Conservation (phyloP, 2,888 invertebrate species). For the Hydropsyche betteni region DNA sequence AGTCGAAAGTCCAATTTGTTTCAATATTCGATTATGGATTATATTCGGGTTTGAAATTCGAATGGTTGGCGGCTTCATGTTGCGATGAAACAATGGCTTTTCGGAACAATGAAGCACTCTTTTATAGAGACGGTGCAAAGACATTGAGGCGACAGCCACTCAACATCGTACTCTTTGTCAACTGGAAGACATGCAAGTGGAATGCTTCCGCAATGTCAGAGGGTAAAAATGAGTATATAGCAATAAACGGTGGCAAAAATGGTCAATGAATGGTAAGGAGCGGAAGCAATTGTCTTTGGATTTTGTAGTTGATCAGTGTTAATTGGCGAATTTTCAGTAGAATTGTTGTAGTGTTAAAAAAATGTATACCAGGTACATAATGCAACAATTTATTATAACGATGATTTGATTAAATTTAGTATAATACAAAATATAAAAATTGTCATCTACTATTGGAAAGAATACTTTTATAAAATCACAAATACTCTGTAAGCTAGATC, state of each 20-base stretch:
- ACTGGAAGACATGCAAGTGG: slow-evolving; percentile 1
- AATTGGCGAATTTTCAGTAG: too few relatives aligned
- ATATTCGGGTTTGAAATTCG: too few relatives aligned
- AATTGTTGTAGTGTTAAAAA: background rate
- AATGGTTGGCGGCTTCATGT: slow-evolving; percentile 3
- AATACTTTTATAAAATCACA: too few relatives aligned
- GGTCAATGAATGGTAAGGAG: slow-evolving; percentile 10
- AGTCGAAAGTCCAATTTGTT: too few relatives aligned
- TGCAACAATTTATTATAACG: background rate
- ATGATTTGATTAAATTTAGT: background rate
- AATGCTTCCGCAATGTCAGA: slow-evolving; percentile 28
- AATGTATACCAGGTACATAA: background rate
- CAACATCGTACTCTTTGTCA: slow-evolving; percentile 26
- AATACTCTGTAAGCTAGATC: too few relatives aligned
- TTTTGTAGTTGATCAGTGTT: background rate
- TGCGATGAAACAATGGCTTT: slow-evolving; percentile 29
- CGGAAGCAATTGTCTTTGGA: background rate
- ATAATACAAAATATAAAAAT: too few relatives aligned
- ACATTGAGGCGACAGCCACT: slow-evolving; percentile 34
- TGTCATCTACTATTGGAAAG: too few relatives aligned
- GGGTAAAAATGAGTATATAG: background rate
- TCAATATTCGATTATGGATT: too few relatives aligned
- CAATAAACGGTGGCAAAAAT: slow-evolving; percentile 20
- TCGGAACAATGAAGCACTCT: slow-evolving; percentile 22
- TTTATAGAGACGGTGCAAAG: slow-evolving; percentile 18